A percentile compares a stretch with the other conserved stretches of the same genome.
Evolutionary conservation across 2,888 invertebrate genomes (phyloP).

Genomic region (Rhogogaster chlorosoma): DNA sequence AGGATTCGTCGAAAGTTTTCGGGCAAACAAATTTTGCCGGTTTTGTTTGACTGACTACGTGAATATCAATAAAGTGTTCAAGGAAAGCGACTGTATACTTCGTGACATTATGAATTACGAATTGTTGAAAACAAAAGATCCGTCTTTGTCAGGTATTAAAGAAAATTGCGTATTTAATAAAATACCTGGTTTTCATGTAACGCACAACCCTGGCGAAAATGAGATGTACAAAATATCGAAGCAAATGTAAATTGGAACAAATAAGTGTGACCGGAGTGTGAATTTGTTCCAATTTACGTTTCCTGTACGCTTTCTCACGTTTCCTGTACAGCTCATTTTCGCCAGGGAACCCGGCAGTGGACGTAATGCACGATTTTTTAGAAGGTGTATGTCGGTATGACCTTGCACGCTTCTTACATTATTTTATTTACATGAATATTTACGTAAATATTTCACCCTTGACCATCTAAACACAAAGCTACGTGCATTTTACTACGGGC

Average conservation of each 20-base stretch:
- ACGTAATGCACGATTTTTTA: slow-evolving; percentile 28
- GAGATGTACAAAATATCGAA: no score
- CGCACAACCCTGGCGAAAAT: no score
- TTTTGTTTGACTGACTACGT: background rate
- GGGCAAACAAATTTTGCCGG: background rate
- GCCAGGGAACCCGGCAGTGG: background rate
- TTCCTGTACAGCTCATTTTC: no score
- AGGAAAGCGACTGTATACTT: background rate
- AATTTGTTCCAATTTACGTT: no score
- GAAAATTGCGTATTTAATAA: background rate
- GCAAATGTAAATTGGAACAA: no score
- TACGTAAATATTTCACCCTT: slow-evolving; percentile 49
- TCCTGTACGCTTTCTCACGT: no score
- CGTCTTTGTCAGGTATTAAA: background rate
- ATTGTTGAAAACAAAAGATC: background rate
- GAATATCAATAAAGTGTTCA: background rate
- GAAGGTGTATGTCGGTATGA: slow-evolving; percentile 29
- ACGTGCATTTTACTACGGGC: slow-evolving; percentile 53
- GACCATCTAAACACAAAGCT: slow-evolving; percentile 51
- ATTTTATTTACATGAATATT: slow-evolving; percentile 45
- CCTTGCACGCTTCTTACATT: background rate
- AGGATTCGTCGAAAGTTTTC: slow-evolving; percentile 7
- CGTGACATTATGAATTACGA: background rate
- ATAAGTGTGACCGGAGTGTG: no score
- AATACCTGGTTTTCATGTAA: background rate